phyloP scores from a whole-genome alignment of 2,797 vertebrate genomes.

The Scolopax rusticola region DNA sequence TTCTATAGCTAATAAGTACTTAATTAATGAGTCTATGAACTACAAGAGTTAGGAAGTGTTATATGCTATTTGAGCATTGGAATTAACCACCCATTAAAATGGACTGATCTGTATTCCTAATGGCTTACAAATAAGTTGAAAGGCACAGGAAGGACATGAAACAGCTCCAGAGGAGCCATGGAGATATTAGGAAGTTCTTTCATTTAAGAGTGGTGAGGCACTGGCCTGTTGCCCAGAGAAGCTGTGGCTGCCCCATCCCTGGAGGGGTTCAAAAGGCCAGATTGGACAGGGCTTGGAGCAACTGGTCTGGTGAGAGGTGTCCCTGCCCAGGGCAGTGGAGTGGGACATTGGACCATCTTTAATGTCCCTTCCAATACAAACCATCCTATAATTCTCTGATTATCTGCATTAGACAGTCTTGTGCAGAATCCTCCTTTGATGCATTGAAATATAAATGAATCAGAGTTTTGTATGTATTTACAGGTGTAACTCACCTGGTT shows the following conservation, averaged over 20 bases:
- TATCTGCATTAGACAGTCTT: background rate
- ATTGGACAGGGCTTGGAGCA: too few species aligned
- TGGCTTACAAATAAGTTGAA: background rate
- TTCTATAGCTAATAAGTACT: background rate
- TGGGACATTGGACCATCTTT: too few species aligned
- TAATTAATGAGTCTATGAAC: background rate
- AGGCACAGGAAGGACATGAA: too few species aligned
- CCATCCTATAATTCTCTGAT: background rate
- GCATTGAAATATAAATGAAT: background rate
- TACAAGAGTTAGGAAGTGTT: background rate
- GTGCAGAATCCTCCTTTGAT: background rate
- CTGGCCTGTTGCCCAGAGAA: too few species aligned
- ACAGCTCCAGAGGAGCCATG: too few species aligned
- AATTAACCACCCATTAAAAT: background rate
- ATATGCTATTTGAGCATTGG: background rate
- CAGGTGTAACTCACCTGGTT: constrained; percentile 3
- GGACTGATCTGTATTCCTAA: background rate
- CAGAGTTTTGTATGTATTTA: background rate
- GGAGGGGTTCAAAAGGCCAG: too few species aligned
- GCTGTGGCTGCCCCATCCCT: too few species aligned
- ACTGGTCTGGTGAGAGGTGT: too few species aligned
- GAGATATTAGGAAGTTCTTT: too few species aligned
- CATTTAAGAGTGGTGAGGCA: too few species aligned
- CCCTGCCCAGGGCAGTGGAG: too few species aligned
- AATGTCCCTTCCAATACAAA: too few species aligned